Conservation (phyloP, 2,888 invertebrate genomes). For the Philereme transversata region DNA sequence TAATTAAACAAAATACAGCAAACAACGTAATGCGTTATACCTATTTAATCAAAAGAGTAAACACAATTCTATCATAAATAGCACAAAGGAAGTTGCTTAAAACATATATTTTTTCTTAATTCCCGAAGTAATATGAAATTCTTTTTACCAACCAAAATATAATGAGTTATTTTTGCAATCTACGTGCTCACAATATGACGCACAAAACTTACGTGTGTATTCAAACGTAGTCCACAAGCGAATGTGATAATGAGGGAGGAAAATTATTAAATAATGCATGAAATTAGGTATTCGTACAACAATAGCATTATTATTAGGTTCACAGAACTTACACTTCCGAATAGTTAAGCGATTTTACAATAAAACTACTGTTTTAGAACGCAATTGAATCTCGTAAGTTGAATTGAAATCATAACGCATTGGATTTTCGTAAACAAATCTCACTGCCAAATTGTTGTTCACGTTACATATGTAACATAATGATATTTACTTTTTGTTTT, state of each 20-base stretch:
- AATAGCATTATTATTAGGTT: background rate
- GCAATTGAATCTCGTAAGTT: conserved; percentile 3
- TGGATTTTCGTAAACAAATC: conserved; percentile 14
- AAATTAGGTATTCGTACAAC: background rate
- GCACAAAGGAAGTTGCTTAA: too few relatives aligned
- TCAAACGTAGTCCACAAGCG: conserved; percentile 9
- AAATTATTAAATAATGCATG: background rate
- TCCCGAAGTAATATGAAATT: too few relatives aligned
- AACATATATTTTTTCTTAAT: too few relatives aligned
- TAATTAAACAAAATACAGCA: too few relatives aligned
- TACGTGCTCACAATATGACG: conserved; percentile 18
- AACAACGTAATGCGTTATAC: too few relatives aligned
- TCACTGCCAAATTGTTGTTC: conserved; percentile 17
- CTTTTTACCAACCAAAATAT: conserved; percentile 6
- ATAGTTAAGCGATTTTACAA: background rate
- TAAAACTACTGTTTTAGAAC: background rate
- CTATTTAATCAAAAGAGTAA: too few relatives aligned
- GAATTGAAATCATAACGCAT: conserved; percentile 8
- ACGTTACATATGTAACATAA: conserved; percentile 2
- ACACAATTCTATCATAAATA: too few relatives aligned
- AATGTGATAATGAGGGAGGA: conserved; percentile 18
- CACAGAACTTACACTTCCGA: background rate
- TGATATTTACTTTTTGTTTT: conserved; percentile 38
- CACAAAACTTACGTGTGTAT: conserved; percentile 14
- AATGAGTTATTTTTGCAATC: conserved; percentile 19